Evolutionary conservation across 2,888 invertebrate species (phyloP).

Genomic region (Nomada goodeniana): DNA sequence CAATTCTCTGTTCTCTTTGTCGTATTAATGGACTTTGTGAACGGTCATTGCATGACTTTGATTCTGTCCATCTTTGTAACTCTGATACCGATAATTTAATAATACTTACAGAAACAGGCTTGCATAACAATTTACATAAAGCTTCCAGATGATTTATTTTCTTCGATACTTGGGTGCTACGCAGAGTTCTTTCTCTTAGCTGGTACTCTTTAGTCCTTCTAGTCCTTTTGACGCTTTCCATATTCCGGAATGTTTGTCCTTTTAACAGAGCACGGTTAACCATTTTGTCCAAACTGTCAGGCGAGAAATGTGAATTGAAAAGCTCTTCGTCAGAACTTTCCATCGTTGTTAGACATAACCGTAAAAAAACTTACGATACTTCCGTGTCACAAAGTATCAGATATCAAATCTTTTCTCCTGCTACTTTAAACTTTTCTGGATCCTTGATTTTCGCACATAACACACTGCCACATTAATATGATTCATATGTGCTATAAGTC

Average conservation of each 20-base stretch:
- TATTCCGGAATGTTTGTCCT: no score
- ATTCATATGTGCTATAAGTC: no score
- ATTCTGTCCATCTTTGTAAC: background rate
- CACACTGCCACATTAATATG: no score
- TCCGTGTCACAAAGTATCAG: no score
- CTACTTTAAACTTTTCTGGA: no score
- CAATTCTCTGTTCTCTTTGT: background rate
- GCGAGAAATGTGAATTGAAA: background rate
- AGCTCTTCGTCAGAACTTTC: background rate
- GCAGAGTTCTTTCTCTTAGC: background rate
- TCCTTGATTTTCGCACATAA: no score
- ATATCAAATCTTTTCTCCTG: no score
- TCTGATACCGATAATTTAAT: constrained; percentile 13
- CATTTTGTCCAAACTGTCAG: background rate
- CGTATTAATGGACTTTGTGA: background rate
- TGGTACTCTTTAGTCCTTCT: background rate
- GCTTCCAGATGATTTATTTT: background rate
- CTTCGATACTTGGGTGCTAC: background rate
- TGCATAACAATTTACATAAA: constrained; percentile 18
- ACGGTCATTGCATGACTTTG: background rate
- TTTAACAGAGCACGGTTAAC: background rate
- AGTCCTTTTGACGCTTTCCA: no score
- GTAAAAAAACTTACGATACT: background rate
- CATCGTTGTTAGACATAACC: constrained; percentile 22
- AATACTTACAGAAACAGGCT: constrained; percentile 39